Percentiles rank a stretch among this genome's conserved stretches.
Evolutionary conservation across 2,888 invertebrate species (phyloP).

Genomic region (Chrysotoxum bicinctum): DNA sequence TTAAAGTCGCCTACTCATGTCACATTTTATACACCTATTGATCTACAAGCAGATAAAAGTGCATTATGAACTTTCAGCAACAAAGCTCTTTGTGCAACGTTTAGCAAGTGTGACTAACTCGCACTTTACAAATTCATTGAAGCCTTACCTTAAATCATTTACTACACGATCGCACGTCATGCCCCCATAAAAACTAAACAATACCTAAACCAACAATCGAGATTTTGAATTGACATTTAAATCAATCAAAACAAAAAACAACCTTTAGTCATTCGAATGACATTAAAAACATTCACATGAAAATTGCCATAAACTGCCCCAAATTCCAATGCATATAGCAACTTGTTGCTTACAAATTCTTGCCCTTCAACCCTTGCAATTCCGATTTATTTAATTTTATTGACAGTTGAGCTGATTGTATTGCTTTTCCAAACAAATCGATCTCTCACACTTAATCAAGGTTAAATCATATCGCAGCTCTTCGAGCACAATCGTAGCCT

Average conservation of each 20-base stretch:
- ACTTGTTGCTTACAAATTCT: neutral
- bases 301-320: constrained; percentile 10
- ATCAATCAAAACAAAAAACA: neutral
- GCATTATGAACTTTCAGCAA: neutral
- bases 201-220: neutral
- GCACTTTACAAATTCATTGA: neutral
- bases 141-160: neutral
- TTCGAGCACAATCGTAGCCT: constrained; percentile 23
- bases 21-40: neutral
- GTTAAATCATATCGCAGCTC: constrained; percentile 52
- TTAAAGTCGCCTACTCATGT: neutral
- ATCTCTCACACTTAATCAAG: constrained; percentile 61
- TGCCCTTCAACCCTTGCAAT: constrained; percentile 33
- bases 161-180: neutral
- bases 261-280: neutral
- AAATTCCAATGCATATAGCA: neutral
- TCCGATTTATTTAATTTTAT: constrained; percentile 18
- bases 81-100: neutral
- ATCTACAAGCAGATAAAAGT: neutral
- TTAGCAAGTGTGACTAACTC: constrained; percentile 8
- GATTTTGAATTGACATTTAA: constrained; percentile 18
- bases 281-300: constrained; percentile 7
- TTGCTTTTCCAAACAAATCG: constrained; percentile 27
- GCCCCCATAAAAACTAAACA: neutral
- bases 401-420: constrained; percentile 54